phyloP scores from a whole-genome alignment of 2,888 invertebrate genomes.

The Microplitis deprimator region DNA sequence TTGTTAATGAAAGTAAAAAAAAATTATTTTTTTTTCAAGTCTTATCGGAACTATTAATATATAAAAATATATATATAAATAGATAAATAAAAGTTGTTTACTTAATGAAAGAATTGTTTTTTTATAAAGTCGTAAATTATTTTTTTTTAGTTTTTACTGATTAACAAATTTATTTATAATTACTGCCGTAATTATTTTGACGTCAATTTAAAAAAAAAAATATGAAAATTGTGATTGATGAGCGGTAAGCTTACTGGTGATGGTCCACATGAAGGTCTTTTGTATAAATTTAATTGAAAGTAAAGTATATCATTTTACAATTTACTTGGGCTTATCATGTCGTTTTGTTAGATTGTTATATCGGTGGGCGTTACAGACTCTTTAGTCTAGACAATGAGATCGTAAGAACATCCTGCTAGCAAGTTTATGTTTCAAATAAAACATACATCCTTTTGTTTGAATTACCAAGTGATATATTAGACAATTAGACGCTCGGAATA shows the following conservation, averaged over 20 bases:
- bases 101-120: background rate
- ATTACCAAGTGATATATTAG: too few relatives aligned
- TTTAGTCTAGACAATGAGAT: conserved; percentile 15
- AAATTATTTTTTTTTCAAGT: conserved; percentile 9
- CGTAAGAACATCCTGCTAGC: background rate
- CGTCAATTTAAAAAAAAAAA: background rate
- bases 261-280: background rate
- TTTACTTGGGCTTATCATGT: background rate
- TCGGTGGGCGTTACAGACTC: conserved; percentile 18
- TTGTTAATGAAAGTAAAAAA: background rate
- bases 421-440: background rate
- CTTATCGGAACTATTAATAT: too few relatives aligned
- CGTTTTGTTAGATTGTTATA: conserved; percentile 4
- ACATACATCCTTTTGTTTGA: background rate
- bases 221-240: background rate
- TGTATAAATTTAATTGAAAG: background rate
- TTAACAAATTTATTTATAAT: background rate
- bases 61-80: background rate
- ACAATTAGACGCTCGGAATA: too few relatives aligned
- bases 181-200: background rate
- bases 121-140: background rate
- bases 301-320: background rate
- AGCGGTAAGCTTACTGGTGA: background rate
- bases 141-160: background rate
- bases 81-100: background rate